Base-by-base conservation (phyloP, 2,797 vertebrate genomes). In the Coranthus polyacanthus region DNA sequence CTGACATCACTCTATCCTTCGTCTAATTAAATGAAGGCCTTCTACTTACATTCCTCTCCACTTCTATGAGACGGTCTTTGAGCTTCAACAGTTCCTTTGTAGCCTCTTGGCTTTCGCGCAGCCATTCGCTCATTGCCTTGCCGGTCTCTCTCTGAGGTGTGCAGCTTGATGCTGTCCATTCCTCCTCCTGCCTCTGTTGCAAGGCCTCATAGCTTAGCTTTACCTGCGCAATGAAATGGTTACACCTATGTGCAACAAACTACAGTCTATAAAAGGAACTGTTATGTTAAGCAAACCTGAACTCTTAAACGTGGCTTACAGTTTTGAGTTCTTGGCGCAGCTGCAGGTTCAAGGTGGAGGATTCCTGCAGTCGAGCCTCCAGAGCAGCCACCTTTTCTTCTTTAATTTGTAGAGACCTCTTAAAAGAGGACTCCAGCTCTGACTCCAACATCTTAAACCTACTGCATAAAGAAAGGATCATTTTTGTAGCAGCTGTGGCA, bases 21-120 rank as follows among this genome's bases (percentile, higher is more conserved):
- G 51, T 43, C 6, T 29, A 18, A n/a, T 12, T 32, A 4, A 41
- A 47, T 12, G 24, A 49, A 24, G 22, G 26, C 1, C 5, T 17
- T 11, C 2, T 11, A 66, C 96, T 94, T 87, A 97, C 97, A 83
- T 95, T 97, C 84, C 96, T 95, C 86, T 98, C 97, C 32, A 98
- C 94, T 88, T 98, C 95, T 38, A 98, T 97, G 78, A 98, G 92
- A 65, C 95, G 94, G 73, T 98, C 97, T 92, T 98, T 97, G 75
- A 97, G 92, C 85, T 95, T 96, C 68, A 98, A 24, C 61, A 98
- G 90, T 46, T 97, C 96, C 80, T 94, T 94, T 6, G 96, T 98
- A 0, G 96, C 95, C 83, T 97, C 96, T 51, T 97, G 96, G 68
- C 91, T 97, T 85, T 97, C 96, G 17, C 94, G 92, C 66, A 96